These are phyloP conservation scores for Procapra przewalskii DNA, from an alignment of 2,113 vertebrate genomes.

Conservation along the genomic window DNA sequence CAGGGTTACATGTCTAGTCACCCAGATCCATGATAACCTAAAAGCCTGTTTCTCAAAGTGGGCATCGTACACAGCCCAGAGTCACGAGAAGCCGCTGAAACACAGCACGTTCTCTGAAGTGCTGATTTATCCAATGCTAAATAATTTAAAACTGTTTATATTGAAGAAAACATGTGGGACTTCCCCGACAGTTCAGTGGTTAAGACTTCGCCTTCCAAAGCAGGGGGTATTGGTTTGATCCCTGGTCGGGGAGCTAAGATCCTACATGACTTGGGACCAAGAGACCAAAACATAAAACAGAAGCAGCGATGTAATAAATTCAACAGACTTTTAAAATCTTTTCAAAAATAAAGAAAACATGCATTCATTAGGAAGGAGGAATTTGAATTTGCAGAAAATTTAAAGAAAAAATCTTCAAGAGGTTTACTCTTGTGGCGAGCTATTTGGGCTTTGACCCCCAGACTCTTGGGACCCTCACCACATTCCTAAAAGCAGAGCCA, in stretches of 20 bases:
- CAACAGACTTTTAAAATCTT: background rate
- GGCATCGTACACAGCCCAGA: background rate
- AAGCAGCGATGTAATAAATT: background rate
- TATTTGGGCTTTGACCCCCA: background rate
- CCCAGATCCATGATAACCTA: background rate
- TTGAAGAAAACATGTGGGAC: background rate
- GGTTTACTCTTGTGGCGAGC: background rate
- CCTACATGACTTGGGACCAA: background rate
- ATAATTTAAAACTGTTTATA: background rate
- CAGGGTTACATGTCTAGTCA: background rate
- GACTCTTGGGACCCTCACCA: background rate
- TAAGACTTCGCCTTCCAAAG: background rate
- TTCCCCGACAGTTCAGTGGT: background rate
- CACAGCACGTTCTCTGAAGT: background rate
- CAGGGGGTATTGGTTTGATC: background rate
- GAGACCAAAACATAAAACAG: background rate
- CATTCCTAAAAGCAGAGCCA: background rate
- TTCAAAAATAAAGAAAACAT: background rate
- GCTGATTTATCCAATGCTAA: background rate
- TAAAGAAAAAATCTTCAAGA: constrained; percentile 16
- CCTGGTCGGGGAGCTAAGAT: background rate
- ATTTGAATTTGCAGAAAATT: background rate
- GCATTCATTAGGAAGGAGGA: background rate
- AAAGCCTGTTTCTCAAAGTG: background rate
- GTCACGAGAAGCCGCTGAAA: background rate